Evolutionary conservation across 2,888 invertebrate genomes (phyloP), one percentile per base, ranked within the genome.

Genomic region (Xiphydria camelus): DNA sequence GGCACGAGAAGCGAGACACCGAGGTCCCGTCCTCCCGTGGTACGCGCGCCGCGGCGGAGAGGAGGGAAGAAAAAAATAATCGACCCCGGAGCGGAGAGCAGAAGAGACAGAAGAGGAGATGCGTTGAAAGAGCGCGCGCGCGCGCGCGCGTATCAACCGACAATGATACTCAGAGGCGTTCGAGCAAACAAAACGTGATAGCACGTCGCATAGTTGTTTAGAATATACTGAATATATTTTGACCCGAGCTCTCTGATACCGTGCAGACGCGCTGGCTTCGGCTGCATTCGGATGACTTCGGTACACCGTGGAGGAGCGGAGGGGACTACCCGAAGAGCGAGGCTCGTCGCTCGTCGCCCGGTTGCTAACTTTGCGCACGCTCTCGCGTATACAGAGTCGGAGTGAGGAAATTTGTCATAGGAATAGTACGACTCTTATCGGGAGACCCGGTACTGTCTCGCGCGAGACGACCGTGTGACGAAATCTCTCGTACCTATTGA

Each of bases 201-300:
- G 50, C 60, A 59, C 62, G 57, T 62, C 66, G 56, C 62, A 57
- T 61, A 66, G 65, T 65, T 60, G 65, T 66, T 68, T 64, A 58
- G 59, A 65, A 66, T 66, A 65, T 54, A 68, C 68, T 68, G 68
- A 67, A 61, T 61, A 59, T 57, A 64, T 64, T 62, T 62, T 57
- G 55, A 61, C 58, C 59, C 46, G 49, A 53, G 46, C 57, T 49
- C 55, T 56, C 53, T 49, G 54, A 45, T 46, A 44, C 44, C 32
- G 44, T 45, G 47, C 56, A 51, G 53, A 54, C 49, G 54, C 59
- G 37, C 48, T 51, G 48, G 33, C 9, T 48, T 51, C 50, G 50
- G 41, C 23, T 4, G 12, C 6, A 4, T 26, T 63, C 62, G 62
- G 47, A 34, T n/a, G 10, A 20, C 20, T n/a, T 51, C 61, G 61